These are phyloP conservation scores for Caenorhabditis drosophilae DNA, from an alignment of 2,888 invertebrate species.

Conservation along the genomic window DNA sequence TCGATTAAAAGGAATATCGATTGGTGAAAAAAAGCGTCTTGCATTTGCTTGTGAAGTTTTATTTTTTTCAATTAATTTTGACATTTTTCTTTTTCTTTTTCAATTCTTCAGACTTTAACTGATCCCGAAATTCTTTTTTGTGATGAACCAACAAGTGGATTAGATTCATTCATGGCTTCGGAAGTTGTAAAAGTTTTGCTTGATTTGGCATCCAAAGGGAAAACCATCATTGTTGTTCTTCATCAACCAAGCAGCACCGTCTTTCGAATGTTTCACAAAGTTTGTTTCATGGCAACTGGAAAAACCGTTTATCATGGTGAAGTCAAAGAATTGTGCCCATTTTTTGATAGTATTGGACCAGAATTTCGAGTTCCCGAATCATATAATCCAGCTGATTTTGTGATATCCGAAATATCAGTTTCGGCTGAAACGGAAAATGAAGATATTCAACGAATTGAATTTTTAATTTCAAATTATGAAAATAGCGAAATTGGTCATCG, in stretches of 20 bases:
- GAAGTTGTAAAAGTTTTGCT: constrained; percentile 68
- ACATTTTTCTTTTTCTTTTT: neutral
- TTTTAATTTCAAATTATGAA: constrained; percentile 18
- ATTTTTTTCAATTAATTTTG: neutral
- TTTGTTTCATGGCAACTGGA: constrained; percentile 62
- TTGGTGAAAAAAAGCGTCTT: constrained; percentile 88
- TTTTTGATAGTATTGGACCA: constrained; percentile 42
- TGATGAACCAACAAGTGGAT: constrained; percentile 59
- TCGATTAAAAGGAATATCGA: constrained; percentile 80
- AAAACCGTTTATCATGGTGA: constrained; percentile 56
- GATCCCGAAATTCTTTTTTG: constrained; percentile 60
- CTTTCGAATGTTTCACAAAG: constrained; percentile 84
- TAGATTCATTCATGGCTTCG: constrained; percentile 61
- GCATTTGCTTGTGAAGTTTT: constrained; percentile 87
- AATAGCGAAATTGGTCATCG: constrained; percentile 27
- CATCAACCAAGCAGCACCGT: constrained; percentile 91
- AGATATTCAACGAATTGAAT: constrained; percentile 39
- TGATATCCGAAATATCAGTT: constrained; percentile 58
- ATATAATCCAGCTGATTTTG: constrained; percentile 69
- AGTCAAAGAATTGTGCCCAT: constrained; percentile 42
- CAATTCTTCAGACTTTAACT: constrained; percentile 55
- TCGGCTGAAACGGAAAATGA: constrained; percentile 41
- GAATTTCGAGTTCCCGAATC: constrained; percentile 55
- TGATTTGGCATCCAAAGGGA: constrained; percentile 75
- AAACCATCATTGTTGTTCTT: constrained; percentile 88